Percentiles rank a stretch among this genome's conserved stretches.
These are phyloP conservation scores for Trogon surrucura DNA, from an alignment of 2,113 vertebrate genomes.

Conservation along the genomic window DNA sequence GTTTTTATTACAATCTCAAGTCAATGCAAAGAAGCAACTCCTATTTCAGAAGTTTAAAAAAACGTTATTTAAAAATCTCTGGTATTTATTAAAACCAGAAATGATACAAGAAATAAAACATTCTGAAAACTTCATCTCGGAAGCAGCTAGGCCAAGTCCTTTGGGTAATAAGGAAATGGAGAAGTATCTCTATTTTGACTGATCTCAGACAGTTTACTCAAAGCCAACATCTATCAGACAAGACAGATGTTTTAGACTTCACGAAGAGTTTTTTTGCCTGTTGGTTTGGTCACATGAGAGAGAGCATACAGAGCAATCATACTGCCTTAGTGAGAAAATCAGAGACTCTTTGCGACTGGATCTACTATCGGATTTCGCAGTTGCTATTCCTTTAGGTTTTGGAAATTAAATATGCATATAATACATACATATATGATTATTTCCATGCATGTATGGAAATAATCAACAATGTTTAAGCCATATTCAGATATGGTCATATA, in stretches of 20 bases:
- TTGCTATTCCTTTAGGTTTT: not conserved
- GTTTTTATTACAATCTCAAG: not conserved
- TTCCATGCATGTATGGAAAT: not conserved
- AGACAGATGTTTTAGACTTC: conserved; percentile 36
- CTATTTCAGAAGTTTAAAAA: too few relatives aligned
- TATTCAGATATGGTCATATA: not conserved
- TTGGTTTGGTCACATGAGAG: not conserved
- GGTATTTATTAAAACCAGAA: conserved; percentile 42
- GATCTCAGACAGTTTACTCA: not conserved
- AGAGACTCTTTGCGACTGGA: not conserved
- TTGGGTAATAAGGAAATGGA: not conserved
- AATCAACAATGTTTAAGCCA: not conserved
- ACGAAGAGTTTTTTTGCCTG: not conserved
- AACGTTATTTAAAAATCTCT: not conserved
- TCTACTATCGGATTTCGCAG: not conserved
- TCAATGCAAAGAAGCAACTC: not conserved
- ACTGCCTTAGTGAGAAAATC: not conserved
- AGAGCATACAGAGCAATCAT: not conserved
- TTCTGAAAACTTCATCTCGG: conserved; percentile 18
- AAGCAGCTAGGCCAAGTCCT: conserved; percentile 15
- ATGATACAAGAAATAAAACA: not conserved
- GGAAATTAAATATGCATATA: not conserved
- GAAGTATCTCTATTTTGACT: conserved; percentile 3
- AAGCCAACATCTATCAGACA: not conserved
- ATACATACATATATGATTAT: not conserved